phyloP scores from a whole-genome alignment of 2,888 invertebrate species.

The Eilema depressum region DNA sequence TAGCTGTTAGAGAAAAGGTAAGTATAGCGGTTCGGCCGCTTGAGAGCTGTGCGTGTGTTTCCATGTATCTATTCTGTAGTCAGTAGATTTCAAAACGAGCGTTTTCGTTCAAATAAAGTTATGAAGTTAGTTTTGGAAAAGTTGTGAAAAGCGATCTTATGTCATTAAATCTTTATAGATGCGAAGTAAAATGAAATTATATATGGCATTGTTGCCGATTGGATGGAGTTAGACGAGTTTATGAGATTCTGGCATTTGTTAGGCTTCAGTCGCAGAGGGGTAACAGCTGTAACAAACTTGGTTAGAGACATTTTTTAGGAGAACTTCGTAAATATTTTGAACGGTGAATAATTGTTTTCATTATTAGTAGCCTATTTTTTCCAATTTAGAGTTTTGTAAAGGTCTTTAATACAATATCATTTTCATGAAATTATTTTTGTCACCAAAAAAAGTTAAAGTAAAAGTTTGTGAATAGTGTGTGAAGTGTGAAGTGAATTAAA shows the following conservation, averaged over 20 bases:
- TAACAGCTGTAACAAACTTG: background rate
- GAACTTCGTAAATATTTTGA: background rate
- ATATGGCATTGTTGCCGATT: background rate
- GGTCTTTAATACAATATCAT: background rate
- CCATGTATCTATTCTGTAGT: background rate
- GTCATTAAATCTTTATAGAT: background rate
- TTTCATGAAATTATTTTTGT: background rate
- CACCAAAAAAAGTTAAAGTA: background rate
- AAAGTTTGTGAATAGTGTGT: too few relatives aligned
- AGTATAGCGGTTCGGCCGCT: slow-evolving; percentile 13
- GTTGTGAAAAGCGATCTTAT: background rate
- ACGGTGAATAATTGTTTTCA: background rate
- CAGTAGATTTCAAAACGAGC: background rate
- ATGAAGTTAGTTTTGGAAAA: background rate
- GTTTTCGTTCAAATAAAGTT: slow-evolving; percentile 1
- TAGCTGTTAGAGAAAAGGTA: slow-evolving; percentile 28
- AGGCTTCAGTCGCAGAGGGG: slow-evolving; percentile 12
- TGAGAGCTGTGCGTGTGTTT: slow-evolving; percentile 22
- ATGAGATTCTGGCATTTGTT: slow-evolving; percentile 44
- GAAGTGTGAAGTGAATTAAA: too few relatives aligned
- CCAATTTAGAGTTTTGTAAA: background rate
- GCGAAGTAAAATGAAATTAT: background rate
- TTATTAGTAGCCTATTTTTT: background rate
- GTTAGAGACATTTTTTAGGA: background rate
- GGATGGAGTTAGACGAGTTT: slow-evolving; percentile 20